A percentile compares a stretch with the other conserved stretches of the same genome.
phyloP scores from a whole-genome alignment of 2,888 invertebrate genomes.

The Leptopilina drosophilae region DNA sequence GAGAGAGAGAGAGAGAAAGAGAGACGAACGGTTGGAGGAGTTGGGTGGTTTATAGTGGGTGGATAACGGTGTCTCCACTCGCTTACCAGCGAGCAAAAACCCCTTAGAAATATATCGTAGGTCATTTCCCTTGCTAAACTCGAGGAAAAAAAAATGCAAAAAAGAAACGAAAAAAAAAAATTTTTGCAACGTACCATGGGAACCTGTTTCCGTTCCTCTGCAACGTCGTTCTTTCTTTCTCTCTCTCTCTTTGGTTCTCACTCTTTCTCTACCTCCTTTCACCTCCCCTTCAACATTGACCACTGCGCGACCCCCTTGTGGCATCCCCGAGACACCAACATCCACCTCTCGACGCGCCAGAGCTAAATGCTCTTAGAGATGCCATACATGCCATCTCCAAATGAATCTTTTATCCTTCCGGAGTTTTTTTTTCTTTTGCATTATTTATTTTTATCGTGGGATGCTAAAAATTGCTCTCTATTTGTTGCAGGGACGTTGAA shows the following conservation, averaged over 20 bases:
- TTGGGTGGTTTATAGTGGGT: constrained; percentile 48
- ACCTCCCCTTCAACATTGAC: neutral
- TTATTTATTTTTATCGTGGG: too few species aligned
- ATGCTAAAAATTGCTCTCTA: too few species aligned
- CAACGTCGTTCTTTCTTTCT: too few species aligned
- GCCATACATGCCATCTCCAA: constrained; percentile 28
- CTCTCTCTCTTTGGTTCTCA: too few species aligned
- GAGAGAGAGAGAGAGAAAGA: too few species aligned
- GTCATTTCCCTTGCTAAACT: constrained; percentile 76
- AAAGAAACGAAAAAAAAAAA: constrained; percentile 59
- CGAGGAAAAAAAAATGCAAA: constrained; percentile 64
- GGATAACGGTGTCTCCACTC: constrained; percentile 67
- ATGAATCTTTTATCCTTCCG: neutral
- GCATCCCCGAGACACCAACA: constrained; percentile 45
- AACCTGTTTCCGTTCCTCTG: constrained; percentile 53
- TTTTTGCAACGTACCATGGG: constrained; percentile 62
- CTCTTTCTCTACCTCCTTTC: too few species aligned
- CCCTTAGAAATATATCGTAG: constrained; percentile 76
- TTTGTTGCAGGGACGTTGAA: too few species aligned
- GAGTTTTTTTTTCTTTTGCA: too few species aligned
- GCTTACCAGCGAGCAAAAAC: constrained; percentile 68
- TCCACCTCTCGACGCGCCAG: constrained; percentile 44
- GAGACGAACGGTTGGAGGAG: constrained; percentile 28
- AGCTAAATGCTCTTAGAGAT: constrained; percentile 45
- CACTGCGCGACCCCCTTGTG: constrained; percentile 47